Evolutionary conservation across 2,113 vertebrate species (phyloP).

Genomic region (Coracopsis vasa): DNA sequence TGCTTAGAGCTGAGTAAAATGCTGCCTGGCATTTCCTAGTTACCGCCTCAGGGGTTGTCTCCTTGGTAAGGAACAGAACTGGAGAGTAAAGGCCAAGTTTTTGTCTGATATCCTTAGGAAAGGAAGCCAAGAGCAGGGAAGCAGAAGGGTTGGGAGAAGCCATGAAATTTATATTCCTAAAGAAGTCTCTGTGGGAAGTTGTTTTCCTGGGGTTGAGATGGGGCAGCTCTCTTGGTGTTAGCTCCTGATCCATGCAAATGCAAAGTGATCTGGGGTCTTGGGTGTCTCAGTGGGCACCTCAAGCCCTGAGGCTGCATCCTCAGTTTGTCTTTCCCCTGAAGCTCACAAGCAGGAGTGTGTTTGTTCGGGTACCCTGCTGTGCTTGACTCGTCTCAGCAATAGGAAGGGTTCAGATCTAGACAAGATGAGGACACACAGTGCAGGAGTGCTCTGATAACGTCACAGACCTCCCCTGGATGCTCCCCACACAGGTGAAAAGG

Average conservation of each 20-base stretch:
- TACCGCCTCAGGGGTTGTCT: not conserved
- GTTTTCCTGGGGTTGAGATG: not conserved
- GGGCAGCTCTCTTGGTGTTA: not conserved
- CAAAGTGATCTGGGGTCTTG: not conserved
- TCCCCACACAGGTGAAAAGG: not conserved
- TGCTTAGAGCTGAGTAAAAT: not conserved
- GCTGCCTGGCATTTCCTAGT: not conserved
- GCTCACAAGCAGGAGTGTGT: not conserved
- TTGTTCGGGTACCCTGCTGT: fast-evolving
- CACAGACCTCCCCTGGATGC: not conserved
- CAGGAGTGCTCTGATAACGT: not conserved
- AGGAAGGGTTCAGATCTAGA: not conserved
- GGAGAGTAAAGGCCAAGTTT: not conserved
- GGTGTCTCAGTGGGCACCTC: not conserved
- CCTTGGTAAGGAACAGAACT: not conserved
- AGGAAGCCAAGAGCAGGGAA: not conserved
- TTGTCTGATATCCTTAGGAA: not conserved
- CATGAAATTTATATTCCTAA: not conserved
- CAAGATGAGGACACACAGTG: not conserved
- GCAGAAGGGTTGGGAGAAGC: not conserved
- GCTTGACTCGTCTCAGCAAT: not conserved
- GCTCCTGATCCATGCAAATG: not conserved
- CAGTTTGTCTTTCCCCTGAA: not conserved
- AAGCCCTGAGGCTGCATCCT: not conserved
- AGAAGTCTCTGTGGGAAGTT: not conserved